Evolutionary conservation across 2,797 vertebrate species (phyloP).

Genomic region (Pogoniulus pusillus): DNA sequence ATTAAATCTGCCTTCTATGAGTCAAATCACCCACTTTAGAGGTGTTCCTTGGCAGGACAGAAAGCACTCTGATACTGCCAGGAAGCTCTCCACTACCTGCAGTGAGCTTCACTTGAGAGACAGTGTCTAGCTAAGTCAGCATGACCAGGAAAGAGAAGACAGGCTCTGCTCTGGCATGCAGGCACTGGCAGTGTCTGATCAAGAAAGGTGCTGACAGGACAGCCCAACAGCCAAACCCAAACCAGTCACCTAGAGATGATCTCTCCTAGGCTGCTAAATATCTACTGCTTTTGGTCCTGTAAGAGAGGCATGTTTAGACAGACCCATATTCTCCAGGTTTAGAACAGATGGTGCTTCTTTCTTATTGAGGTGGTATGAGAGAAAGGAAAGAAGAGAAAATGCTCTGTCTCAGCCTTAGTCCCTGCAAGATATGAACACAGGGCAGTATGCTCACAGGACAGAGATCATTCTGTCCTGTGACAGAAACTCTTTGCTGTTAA

Average conservation of each 20-base stretch:
- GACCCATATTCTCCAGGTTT: neutral
- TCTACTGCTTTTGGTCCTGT: neutral
- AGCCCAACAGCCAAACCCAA: conserved; percentile 29
- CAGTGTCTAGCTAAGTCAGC: neutral
- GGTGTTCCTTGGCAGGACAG: neutral
- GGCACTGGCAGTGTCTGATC: neutral
- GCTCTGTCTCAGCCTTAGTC: neutral
- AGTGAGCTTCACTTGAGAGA: neutral
- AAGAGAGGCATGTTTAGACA: neutral
- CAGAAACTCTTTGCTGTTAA: neutral
- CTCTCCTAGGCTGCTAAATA: neutral
- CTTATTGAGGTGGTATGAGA: neutral
- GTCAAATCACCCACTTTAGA: neutral
- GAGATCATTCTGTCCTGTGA: neutral
- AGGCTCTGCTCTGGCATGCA: neutral
- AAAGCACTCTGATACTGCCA: neutral
- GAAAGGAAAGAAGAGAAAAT: neutral
- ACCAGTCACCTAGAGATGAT: conserved; percentile 4
- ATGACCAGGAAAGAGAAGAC: neutral
- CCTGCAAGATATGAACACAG: neutral
- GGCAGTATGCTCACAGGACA: neutral
- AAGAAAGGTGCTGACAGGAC: conserved; percentile 33
- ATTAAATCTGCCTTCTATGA: neutral
- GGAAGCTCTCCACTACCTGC: neutral
- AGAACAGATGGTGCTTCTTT: neutral